Conservation (phyloP, 2,797 vertebrate genomes). For the Artibeus jamaicensis region DNA sequence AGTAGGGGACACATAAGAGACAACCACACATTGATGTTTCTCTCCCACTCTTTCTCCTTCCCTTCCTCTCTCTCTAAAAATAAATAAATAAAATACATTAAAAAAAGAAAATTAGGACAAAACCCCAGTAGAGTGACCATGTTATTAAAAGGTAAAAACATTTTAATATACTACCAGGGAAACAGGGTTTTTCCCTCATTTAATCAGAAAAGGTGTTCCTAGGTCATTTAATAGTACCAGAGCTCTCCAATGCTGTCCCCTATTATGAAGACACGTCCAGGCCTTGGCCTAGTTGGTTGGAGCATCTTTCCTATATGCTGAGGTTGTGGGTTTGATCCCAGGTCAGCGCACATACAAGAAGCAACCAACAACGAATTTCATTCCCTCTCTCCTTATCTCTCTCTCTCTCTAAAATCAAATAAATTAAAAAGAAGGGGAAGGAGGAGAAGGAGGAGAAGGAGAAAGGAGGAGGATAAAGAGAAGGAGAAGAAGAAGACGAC, state of each 20-base stretch:
- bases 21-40: too few species aligned
- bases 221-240: background rate
- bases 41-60: too few species aligned
- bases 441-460: too few species aligned
- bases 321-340: background rate
- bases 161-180: background rate
- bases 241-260: background rate
- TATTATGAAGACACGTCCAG: background rate
- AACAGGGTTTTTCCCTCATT: background rate
- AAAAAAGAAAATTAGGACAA: background rate
- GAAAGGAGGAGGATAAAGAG: too few species aligned
- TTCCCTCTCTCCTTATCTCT: too few species aligned
- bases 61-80: too few species aligned
- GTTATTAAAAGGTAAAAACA: background rate
- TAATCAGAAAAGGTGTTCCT: background rate
- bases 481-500: too few species aligned
- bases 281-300: background rate
- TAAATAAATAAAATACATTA: too few species aligned
- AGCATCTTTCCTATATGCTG: background rate
- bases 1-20: background rate
- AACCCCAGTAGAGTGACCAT: background rate
- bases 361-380: background rate
- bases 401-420: background rate
- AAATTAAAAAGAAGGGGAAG: background rate
- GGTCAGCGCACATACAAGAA: background rate